Conservation (phyloP, 2,113 vertebrate genomes). For the Sakesphorus luctuosus region DNA sequence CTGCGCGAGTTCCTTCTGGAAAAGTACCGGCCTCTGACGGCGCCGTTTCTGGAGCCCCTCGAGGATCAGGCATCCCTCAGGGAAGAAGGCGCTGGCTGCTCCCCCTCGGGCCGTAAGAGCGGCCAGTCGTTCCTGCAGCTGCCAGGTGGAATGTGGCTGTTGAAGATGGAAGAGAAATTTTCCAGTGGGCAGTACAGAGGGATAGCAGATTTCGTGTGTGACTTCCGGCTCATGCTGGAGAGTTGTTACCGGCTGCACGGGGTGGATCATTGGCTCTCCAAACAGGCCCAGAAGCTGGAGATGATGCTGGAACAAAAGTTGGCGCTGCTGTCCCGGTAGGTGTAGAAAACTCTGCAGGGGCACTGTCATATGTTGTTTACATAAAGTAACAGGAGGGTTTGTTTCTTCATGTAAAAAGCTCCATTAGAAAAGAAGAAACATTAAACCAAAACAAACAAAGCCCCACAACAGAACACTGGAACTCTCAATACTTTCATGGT, state of each 20-base stretch:
- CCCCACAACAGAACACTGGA: background rate
- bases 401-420: background rate
- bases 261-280: constrained; percentile 97
- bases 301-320: constrained; percentile 96
- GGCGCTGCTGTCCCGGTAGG: constrained; percentile 90
- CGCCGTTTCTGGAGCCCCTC: constrained; percentile 82
- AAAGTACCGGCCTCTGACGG: constrained; percentile 86
- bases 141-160: constrained; percentile 79
- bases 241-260: constrained; percentile 91
- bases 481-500: background rate
- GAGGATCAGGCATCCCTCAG: background rate
- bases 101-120: background rate
- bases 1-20: constrained; percentile 88
- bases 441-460: background rate
- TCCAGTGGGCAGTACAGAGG: constrained; percentile 82
- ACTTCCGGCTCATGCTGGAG: constrained; percentile 94
- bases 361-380: background rate
- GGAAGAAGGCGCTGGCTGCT: background rate
- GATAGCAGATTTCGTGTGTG: constrained; percentile 92
- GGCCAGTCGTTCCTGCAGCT: background rate
- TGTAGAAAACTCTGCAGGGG: background rate
- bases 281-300: constrained; percentile 95
- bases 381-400: background rate
- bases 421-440: background rate
- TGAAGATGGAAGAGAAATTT: constrained; percentile 92